Percentiles rank a stretch among this genome's conserved stretches.
Conservation (phyloP, 2,113 vertebrate genomes). For the Oxyruncus cristatus region DNA sequence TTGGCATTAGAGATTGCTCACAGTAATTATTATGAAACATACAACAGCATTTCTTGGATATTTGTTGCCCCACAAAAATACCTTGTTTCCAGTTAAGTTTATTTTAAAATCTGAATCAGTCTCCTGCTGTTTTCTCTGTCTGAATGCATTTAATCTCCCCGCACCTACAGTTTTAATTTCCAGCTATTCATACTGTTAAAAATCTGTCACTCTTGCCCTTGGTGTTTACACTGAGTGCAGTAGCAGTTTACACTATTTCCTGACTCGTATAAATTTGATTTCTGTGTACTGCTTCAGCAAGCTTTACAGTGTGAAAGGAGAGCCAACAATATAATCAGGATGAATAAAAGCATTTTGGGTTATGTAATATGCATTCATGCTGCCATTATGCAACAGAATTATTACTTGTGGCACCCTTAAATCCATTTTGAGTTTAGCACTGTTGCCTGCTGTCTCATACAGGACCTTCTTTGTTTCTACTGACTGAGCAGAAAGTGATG, state of each 20-base stretch:
- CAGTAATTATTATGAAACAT: slow-evolving; percentile 21
- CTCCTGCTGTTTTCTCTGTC: neutral
- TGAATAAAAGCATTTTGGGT: neutral
- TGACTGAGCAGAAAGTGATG: slow-evolving; percentile 31
- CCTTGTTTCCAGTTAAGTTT: neutral
- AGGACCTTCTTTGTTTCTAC: slow-evolving; percentile 57
- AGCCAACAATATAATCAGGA: neutral
- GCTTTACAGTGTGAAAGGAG: neutral
- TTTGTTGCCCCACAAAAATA: neutral
- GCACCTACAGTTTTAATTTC: neutral
- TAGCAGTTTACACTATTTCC: neutral
- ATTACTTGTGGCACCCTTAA: slow-evolving; percentile 46
- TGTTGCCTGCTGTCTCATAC: slow-evolving; percentile 36
- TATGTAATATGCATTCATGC: slow-evolving; percentile 19
- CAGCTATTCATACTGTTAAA: neutral
- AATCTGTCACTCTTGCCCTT: neutral
- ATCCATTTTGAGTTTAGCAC: slow-evolving; percentile 17
- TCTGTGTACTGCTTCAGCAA: neutral
- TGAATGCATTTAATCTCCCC: neutral
- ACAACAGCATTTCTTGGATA: neutral
- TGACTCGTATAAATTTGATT: neutral
- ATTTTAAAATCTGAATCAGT: neutral
- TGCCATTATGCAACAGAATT: slow-evolving; percentile 40
- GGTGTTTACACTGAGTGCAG: neutral
- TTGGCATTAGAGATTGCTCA: neutral